phyloP scores from a whole-genome alignment of 64 coral and sea anemone species.

The Montipora cactus region DNA sequence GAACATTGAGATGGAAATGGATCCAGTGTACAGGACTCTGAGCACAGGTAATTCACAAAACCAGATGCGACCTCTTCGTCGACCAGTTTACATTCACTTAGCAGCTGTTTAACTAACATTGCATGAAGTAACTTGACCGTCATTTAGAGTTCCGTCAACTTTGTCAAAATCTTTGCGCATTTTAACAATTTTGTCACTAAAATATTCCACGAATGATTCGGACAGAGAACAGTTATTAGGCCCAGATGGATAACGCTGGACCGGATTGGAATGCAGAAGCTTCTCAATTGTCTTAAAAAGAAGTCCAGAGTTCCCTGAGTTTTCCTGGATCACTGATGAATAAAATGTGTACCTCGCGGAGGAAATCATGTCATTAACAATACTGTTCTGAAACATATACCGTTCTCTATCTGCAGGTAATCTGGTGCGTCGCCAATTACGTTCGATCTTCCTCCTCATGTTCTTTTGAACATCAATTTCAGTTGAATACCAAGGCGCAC shows the following conservation, averaged over 20 bases:
- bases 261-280: not conserved
- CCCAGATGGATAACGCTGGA: too few species aligned
- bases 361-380: slow-evolving; percentile 51
- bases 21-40: too few species aligned
- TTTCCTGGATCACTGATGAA: slow-evolving; percentile 19
- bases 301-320: slow-evolving; percentile 31
- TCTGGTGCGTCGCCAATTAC: slow-evolving; percentile 31
- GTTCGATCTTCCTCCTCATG: slow-evolving; percentile 35
- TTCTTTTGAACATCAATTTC: too few species aligned
- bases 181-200: not conserved
- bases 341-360: slow-evolving; percentile 25
- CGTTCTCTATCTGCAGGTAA: slow-evolving; percentile 16
- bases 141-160: not conserved
- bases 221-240: too few species aligned
- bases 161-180: not conserved
- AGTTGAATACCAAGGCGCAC: too few species aligned
- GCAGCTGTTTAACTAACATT: too few species aligned
- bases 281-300: slow-evolving; percentile 50
- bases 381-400: not conserved
- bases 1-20: too few species aligned
- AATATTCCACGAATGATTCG: too few species aligned
- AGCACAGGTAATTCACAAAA: too few species aligned
- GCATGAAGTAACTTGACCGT: not conserved
- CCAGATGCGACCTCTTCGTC: too few species aligned
- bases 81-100: too few species aligned